A percentile compares a stretch with the other conserved stretches of the same genome.
Conservation (phyloP, 2,797 vertebrate genomes). For the Halcyon chelicuti region DNA sequence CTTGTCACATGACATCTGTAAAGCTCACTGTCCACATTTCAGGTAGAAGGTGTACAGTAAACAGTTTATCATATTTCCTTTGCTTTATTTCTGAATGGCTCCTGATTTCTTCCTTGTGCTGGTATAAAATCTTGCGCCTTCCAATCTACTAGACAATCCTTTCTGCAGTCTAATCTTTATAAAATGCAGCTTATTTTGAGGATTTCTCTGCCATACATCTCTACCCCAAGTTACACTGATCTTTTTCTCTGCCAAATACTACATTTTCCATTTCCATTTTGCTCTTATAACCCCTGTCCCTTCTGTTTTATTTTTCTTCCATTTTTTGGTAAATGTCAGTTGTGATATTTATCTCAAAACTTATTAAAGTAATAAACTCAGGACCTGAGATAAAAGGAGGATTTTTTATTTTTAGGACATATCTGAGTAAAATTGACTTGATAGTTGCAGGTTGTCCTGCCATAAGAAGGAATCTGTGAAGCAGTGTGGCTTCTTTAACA, state of each 20-base stretch:
- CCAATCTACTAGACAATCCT: background rate
- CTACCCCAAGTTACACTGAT: background rate
- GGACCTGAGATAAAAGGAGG: background rate
- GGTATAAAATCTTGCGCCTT: background rate
- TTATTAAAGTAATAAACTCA: background rate
- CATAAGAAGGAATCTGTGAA: background rate
- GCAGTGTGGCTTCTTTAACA: background rate
- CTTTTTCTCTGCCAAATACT: background rate
- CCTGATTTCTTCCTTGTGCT: background rate
- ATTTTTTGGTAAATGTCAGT: background rate
- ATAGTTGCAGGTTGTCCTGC: background rate
- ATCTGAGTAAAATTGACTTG: background rate
- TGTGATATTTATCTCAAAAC: background rate
- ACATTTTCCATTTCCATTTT: background rate
- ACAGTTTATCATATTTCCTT: background rate
- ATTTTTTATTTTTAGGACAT: background rate
- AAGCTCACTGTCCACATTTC: background rate
- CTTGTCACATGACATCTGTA: background rate
- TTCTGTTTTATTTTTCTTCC: background rate
- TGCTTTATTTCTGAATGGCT: background rate
- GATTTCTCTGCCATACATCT: background rate
- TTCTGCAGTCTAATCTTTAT: background rate
- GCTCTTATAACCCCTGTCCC: background rate
- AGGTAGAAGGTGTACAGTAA: background rate
- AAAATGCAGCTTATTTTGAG: background rate